Base-by-base conservation (phyloP, 1,140 invertebrate genomes). In the Papilio helenus region DNA sequence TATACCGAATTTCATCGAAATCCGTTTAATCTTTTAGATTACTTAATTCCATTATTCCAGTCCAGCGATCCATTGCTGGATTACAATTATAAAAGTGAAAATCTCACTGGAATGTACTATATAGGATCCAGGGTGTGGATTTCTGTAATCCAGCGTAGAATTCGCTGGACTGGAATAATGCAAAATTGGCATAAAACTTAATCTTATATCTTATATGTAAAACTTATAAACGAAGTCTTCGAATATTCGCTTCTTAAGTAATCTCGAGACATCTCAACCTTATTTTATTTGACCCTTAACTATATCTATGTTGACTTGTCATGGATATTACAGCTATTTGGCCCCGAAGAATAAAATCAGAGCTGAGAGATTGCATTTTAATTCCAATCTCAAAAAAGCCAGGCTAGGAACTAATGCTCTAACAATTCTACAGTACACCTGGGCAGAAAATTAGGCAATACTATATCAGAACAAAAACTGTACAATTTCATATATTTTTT, bases 281-380 rank as follows among this genome's bases (percentile, higher is more conserved):
- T 7, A 65, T 23, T 55, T n/a, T 61, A 61, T 26, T 49, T 49
- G 20, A 74, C 44, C 39, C 44, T 74, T 34, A 76, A 76, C 29
- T 14, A 77, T 65, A 77, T 44, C 86, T 83, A 86, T 87, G 87
- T 86, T 89, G 88, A 89, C 87, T 92, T 89, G 91, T 92, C 92
- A 93, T 93, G 91, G 92, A 91, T 88, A 83, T 87, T 90, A 92
- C 80, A 92, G 83, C 89, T 93, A 93, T 92, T 93, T 93, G 92
- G 91, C 90, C 92, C 92, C 92, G 83, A 91, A 87, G 87, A 93
- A 91, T 91, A 82, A 85, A 90, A 88, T 88, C 82, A 87, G 84
- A 89, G 85, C 86, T 87, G 83, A 90, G 90, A 92, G 88, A 92
- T 90, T 86, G 87, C 79, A 84, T 87, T 83, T 72, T 78, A 71